A percentile compares a stretch with the other conserved stretches of the same genome.
Conservation (phyloP, 2,888 invertebrate genomes). For the Rhingia campestris region DNA sequence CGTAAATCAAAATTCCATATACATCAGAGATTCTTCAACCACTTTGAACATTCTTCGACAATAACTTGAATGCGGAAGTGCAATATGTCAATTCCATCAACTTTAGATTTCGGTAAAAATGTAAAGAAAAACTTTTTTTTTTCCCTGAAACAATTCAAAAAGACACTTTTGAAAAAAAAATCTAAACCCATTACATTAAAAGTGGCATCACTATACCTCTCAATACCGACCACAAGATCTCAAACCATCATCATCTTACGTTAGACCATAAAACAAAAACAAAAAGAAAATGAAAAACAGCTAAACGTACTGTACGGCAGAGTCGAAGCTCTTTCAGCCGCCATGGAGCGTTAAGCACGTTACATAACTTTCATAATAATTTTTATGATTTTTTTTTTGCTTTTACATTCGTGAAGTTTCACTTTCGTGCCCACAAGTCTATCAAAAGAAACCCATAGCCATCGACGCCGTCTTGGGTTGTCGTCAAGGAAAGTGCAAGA, state of each 20-base stretch:
- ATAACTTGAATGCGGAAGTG: too few species aligned
- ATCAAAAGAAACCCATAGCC: slow-evolving; percentile 64
- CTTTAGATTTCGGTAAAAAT: too few species aligned
- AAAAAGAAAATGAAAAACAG: slow-evolving; percentile 46
- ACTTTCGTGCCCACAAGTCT: slow-evolving; percentile 74
- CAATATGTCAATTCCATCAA: too few species aligned
- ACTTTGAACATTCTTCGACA: too few species aligned
- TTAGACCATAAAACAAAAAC: slow-evolving; percentile 57
- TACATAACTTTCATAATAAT: slow-evolving; percentile 73
- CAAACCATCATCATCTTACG: slow-evolving; percentile 19
- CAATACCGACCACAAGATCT: slow-evolving; percentile 18
- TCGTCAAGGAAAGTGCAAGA: slow-evolving; percentile 38
- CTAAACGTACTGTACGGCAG: slow-evolving; percentile 10
- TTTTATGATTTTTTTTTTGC: slow-evolving; percentile 50
- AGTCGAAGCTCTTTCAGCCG: slow-evolving; percentile 43
- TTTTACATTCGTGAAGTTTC: slow-evolving; percentile 65
- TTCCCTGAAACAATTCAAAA: too few species aligned
- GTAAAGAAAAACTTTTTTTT: too few species aligned
- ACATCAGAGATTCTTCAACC: too few species aligned
- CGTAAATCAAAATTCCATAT: too few species aligned
- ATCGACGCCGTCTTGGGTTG: slow-evolving; percentile 3
- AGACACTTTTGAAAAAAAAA: too few species aligned
- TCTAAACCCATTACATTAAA: neutral
- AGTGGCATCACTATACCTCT: neutral
- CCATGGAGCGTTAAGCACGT: slow-evolving; percentile 66